Evolutionary conservation across 2,113 vertebrate genomes (phyloP).

Genomic region (Falco punctatus): DNA sequence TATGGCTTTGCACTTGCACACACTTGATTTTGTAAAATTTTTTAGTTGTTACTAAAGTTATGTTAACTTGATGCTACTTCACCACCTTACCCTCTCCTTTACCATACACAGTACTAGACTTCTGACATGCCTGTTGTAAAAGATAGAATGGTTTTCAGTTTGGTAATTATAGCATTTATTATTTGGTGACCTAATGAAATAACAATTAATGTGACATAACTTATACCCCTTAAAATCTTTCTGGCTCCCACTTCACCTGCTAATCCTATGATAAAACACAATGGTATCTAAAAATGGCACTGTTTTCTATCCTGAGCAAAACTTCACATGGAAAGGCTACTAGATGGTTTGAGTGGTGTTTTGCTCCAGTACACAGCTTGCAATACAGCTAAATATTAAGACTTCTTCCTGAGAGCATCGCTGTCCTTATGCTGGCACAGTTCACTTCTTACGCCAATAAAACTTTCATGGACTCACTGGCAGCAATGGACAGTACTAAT

Average conservation of each 20-base stretch:
- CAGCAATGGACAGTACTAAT: background rate
- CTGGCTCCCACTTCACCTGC: background rate
- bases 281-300: background rate
- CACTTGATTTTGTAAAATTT: background rate
- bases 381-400: background rate
- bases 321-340: background rate
- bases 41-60: background rate
- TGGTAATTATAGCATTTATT: background rate
- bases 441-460: background rate
- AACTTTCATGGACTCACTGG: background rate
- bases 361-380: background rate
- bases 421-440: background rate
- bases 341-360: background rate
- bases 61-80: background rate
- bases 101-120: background rate
- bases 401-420: background rate
- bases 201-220: background rate
- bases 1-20: background rate
- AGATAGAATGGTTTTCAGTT: background rate
- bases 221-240: background rate
- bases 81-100: background rate
- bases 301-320: background rate
- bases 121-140: background rate
- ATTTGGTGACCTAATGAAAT: background rate
- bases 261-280: background rate